These are phyloP conservation scores for Allolobophora icterica DNA, from an alignment of 2,888 invertebrate species.

Conservation along the genomic window DNA sequence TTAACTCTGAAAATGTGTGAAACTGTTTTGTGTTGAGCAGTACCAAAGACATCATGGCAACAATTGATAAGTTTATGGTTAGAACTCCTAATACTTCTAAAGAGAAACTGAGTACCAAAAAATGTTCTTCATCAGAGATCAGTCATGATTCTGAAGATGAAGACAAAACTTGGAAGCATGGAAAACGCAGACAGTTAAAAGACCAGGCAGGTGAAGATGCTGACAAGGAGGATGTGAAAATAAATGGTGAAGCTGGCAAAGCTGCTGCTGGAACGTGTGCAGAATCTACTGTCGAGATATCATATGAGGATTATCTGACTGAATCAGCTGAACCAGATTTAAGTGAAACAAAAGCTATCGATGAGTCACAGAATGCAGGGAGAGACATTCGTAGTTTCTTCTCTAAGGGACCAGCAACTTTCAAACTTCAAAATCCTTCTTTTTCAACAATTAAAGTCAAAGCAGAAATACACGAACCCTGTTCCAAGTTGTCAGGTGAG, in stretches of 20 bases:
- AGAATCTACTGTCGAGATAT: conserved; percentile 9
- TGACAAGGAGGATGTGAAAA: neutral
- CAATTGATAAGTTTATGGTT: conserved; percentile 26
- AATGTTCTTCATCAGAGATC: neutral
- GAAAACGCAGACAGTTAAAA: neutral
- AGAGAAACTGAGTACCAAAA: conserved; percentile 7
- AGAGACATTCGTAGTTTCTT: conserved; percentile 30
- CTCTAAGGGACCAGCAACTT: conserved; percentile 21
- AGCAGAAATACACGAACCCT: conserved; percentile 1
- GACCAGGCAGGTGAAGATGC: neutral
- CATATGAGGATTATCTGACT: neutral
- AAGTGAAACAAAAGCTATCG: neutral
- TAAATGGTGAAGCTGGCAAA: neutral
- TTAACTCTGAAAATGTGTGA: neutral
- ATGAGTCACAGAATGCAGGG: neutral
- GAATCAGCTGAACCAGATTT: neutral
- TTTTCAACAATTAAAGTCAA: conserved; percentile 5
- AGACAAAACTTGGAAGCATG: neutral
- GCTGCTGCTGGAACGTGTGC: neutral
- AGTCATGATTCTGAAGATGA: neutral
- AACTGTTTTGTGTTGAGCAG: neutral
- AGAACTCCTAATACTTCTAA: neutral
- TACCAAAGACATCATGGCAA: neutral
- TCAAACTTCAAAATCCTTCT: neutral
- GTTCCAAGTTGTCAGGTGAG: neutral